Percentiles rank a stretch among this genome's conserved stretches.
Evolutionary conservation across 2,113 vertebrate genomes (phyloP).

Genomic region (Carlito syrichta): DNA sequence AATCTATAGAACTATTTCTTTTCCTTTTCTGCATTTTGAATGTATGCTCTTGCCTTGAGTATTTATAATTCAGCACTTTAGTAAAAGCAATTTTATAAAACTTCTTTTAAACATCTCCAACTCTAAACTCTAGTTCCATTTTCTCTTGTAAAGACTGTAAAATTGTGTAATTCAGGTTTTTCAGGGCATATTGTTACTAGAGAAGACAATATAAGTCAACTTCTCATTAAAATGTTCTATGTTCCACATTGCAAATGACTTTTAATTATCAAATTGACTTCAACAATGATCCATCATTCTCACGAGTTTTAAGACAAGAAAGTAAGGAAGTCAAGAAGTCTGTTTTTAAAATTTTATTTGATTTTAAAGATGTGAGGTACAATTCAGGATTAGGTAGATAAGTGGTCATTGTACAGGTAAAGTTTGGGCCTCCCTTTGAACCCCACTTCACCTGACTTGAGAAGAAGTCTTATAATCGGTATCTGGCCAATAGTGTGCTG

Average conservation of each 20-base stretch:
- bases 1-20: not conserved
- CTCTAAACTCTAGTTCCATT: not conserved
- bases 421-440: no score
- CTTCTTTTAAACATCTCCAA: not conserved
- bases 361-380: no score
- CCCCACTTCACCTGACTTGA: no score
- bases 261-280: not conserved
- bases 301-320: not conserved
- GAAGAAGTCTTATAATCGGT: not conserved
- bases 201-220: conserved; percentile 9
- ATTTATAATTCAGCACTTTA: conserved; percentile 13
- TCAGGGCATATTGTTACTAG: not conserved
- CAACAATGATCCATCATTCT: not conserved
- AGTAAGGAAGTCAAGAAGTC: not conserved
- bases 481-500: not conserved
- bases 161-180: not conserved
- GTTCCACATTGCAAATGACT: not conserved
- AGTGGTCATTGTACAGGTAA: no score
- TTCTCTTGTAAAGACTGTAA: not conserved
- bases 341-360: no score
- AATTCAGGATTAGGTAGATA: no score
- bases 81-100: conserved; percentile 15
- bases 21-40: conserved; percentile 13
- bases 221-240: conserved; percentile 11
- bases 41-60: not conserved